Evolutionary conservation across 2,797 vertebrate genomes (phyloP).

Genomic region (Sarcoramphus papa): DNA sequence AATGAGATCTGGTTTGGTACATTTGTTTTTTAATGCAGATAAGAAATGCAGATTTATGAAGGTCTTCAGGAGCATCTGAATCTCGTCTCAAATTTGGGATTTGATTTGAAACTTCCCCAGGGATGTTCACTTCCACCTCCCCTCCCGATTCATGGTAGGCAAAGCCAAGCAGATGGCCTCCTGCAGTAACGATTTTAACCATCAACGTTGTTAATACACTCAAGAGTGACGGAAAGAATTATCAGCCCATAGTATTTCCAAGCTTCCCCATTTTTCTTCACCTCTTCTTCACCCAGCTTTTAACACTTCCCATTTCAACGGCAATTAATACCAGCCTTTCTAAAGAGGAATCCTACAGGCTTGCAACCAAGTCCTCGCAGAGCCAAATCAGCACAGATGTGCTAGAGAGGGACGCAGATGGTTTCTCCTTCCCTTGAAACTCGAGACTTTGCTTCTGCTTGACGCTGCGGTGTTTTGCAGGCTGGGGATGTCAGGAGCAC

Average conservation of each 20-base stretch:
- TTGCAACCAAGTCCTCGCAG: background rate
- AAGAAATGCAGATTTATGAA: background rate
- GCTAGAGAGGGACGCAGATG: background rate
- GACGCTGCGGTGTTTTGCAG: background rate
- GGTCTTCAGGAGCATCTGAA: background rate
- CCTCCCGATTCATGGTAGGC: background rate
- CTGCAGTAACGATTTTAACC: background rate
- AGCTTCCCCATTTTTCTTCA: background rate
- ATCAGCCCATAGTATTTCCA: background rate
- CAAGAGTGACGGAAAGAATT: background rate
- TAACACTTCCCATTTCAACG: background rate
- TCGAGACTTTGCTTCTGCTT: background rate
- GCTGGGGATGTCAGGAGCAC: background rate
- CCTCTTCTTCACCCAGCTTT: background rate
- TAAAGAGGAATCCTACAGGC: background rate
- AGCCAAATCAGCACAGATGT: conserved; percentile 28
- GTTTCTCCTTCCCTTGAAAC: background rate
- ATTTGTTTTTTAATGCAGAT: background rate
- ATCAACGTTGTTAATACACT: background rate
- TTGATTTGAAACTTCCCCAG: background rate
- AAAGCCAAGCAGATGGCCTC: background rate
- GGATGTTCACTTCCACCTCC: background rate
- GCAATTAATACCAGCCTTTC: background rate
- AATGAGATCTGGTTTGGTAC: background rate
- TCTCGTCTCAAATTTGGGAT: background rate